Conservation (phyloP, 2,797 vertebrate genomes). For the Mormyrops attenuatus region DNA sequence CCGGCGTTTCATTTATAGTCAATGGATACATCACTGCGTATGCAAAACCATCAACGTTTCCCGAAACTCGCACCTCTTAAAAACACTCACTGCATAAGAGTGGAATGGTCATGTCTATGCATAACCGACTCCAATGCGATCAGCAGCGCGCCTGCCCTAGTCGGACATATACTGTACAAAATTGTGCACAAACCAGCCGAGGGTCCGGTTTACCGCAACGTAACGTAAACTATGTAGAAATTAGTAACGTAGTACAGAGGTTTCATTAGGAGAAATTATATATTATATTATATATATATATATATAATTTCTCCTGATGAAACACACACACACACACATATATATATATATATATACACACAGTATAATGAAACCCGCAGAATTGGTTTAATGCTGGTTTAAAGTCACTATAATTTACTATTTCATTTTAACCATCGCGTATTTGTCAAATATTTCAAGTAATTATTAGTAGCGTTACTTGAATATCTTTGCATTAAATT, state of each 20-base stretch:
- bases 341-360: not conserved
- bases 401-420: not conserved
- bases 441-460: not conserved
- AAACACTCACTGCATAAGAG: not conserved
- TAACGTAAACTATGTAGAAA: not conserved
- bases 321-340: no score
- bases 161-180: not conserved
- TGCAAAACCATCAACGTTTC: not conserved
- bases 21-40: not conserved
- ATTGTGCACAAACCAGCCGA: not conserved
- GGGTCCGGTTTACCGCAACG: not conserved
- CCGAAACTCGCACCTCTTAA: not conserved
- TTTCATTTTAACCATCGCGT: not conserved
- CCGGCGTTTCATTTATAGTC: not conserved
- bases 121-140: not conserved
- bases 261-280: no score
- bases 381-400: not conserved
- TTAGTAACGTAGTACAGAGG: no score
- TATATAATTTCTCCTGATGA: no score
- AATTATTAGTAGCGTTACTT: not conserved
- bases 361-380: not conserved
- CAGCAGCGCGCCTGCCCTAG: not conserved
- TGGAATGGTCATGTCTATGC: not conserved
- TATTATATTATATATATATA: no score
- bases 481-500: not conserved